Conservation (phyloP, 2,797 vertebrate genomes). For the Balearica regulorum region DNA sequence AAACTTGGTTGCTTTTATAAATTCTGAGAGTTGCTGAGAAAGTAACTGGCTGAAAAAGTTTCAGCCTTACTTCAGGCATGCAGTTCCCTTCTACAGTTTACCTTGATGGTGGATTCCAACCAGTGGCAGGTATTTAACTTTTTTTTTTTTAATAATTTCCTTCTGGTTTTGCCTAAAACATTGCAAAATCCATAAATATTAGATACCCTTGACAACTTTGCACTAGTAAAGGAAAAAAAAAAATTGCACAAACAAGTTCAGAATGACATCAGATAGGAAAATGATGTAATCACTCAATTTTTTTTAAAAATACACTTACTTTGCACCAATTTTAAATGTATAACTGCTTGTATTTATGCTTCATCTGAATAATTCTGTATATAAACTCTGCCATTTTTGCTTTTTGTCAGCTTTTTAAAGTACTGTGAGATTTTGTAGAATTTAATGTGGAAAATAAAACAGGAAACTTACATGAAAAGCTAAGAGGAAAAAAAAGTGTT, state of each 20-base stretch:
- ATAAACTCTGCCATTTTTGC: not conserved
- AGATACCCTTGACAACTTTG: not conserved
- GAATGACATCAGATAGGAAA: not conserved
- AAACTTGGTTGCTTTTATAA: not conserved
- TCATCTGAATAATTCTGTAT: not conserved
- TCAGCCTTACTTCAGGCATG: not conserved
- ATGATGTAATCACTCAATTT: accelerated
- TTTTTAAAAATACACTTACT: not conserved
- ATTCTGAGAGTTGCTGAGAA: not conserved
- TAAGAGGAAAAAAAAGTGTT: not conserved
- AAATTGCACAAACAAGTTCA: not conserved
- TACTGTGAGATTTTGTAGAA: not conserved
- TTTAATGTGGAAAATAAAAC: not conserved
- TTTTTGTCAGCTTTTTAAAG: not conserved
- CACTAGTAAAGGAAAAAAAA: not conserved
- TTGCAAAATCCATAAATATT: not conserved
- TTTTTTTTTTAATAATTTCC: not conserved
- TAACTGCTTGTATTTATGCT: not conserved
- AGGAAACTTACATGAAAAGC: not conserved
- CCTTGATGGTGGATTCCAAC: not conserved
- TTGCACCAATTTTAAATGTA: not conserved
- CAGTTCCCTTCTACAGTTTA: not conserved
- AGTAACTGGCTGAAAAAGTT: not conserved
- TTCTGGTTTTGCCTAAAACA: not conserved
- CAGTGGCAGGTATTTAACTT: not conserved